phyloP scores from a whole-genome alignment of 1,140 invertebrate genomes.

The Brachionus koreanus region DNA sequence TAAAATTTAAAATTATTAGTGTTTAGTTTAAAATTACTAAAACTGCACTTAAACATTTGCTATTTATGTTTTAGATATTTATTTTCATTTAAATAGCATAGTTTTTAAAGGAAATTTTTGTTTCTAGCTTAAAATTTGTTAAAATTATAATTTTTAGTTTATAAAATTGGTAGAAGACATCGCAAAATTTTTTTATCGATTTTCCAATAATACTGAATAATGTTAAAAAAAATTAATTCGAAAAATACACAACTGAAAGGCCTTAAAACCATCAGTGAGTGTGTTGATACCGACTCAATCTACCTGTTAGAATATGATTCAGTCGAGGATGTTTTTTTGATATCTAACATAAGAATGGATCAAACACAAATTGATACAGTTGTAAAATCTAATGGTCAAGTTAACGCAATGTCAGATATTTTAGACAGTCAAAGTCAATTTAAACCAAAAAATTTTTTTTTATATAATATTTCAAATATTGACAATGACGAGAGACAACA shows the following conservation, averaged over 20 bases:
- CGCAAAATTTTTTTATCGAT: background rate
- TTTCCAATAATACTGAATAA: background rate
- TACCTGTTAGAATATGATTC: background rate
- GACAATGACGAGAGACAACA: background rate
- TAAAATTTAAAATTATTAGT: background rate
- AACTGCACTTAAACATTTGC: background rate
- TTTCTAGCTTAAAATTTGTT: background rate
- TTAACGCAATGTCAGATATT: slow-evolving; percentile 10
- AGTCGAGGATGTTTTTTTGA: background rate
- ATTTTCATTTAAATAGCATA: background rate
- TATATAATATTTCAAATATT: slow-evolving; percentile 21
- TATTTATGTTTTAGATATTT: background rate
- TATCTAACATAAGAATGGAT: background rate
- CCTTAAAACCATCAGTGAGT: background rate
- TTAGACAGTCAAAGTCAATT: slow-evolving; percentile 15
- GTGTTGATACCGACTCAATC: background rate
- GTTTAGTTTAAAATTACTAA: background rate
- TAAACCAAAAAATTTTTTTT: background rate
- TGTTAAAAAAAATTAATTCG: background rate
- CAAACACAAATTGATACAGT: background rate
- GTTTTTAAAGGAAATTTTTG: background rate
- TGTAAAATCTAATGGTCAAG: background rate
- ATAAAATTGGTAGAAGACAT: background rate
- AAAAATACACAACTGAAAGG: background rate
- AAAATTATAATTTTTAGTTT: background rate